Evolutionary conservation across 2,888 invertebrate genomes (phyloP).

Genomic region (Andrena minutula): DNA sequence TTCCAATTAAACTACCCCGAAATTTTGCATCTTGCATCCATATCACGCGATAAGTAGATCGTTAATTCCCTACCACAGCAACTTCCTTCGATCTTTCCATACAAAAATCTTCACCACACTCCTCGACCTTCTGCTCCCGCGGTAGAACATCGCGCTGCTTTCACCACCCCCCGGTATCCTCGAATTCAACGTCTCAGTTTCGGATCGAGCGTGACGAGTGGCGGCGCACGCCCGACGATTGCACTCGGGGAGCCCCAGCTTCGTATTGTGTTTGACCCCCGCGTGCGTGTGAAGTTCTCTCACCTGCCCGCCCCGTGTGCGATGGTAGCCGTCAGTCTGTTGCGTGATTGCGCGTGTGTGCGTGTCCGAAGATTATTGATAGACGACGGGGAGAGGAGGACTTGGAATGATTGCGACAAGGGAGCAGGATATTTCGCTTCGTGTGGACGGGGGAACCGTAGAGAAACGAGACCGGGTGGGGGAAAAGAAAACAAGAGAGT

Average conservation of each 20-base stretch:
- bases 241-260: slow-evolving; percentile 55
- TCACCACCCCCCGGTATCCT: too few species aligned
- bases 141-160: neutral
- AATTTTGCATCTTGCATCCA: too few species aligned
- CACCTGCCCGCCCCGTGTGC: slow-evolving; percentile 67
- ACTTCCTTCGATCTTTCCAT: neutral
- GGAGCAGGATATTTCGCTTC: slow-evolving; percentile 21
- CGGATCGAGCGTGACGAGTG: too few species aligned
- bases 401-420: slow-evolving; percentile 55
- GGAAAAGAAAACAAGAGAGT: too few species aligned
- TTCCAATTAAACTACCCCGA: too few species aligned
- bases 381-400: slow-evolving; percentile 56
- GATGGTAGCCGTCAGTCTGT: slow-evolving; percentile 67
- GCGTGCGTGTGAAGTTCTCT: slow-evolving; percentile 65
- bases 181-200: too few species aligned
- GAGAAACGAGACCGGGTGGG: slow-evolving; percentile 46
- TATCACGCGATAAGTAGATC: too few species aligned
- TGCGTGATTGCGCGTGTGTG: slow-evolving; percentile 66
- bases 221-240: slow-evolving; percentile 14
- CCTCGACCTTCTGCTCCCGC: neutral
- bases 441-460: slow-evolving; percentile 64
- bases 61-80: too few species aligned
- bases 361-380: slow-evolving; percentile 56
- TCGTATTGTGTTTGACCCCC: slow-evolving; percentile 62
- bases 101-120: neutral